Evolutionary conservation across 1,140 invertebrate genomes (phyloP).

Genomic region (Drosophila hydei): DNA sequence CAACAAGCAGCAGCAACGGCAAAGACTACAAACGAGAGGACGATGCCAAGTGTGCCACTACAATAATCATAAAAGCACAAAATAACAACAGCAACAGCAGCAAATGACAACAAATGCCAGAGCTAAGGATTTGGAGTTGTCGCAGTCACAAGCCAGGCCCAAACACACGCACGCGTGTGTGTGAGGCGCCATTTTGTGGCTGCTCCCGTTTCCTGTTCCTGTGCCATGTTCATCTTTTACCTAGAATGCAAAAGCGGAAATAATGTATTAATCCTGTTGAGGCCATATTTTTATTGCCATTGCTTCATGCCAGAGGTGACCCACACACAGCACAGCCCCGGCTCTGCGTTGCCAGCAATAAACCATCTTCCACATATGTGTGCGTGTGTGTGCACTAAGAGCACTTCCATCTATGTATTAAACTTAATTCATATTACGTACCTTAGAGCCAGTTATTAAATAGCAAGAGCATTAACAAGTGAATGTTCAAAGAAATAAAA

Average conservation of each 20-base stretch:
- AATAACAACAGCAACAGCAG: conserved; percentile 59
- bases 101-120: conserved; percentile 47
- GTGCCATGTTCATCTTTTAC: conserved; percentile 1
- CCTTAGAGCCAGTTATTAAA: background rate
- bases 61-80: conserved; percentile 81
- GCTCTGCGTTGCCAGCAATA: background rate
- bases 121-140: conserved; percentile 52
- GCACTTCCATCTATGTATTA: conserved; percentile 31
- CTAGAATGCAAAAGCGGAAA: conserved; percentile 60
- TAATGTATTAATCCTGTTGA: conserved; percentile 83
- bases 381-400: conserved; percentile 32
- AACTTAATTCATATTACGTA: conserved; percentile 23
- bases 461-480: too few species aligned
- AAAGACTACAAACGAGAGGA: conserved; percentile 26
- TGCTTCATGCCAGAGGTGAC: conserved; percentile 36
- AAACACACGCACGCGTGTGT: conserved; percentile 23
- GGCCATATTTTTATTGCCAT: conserved; percentile 83
- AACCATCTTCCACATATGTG: background rate
- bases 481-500: background rate
- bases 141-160: conserved; percentile 36
- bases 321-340: background rate
- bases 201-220: conserved; percentile 18
- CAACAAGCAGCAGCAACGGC: background rate
- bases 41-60: conserved; percentile 61
- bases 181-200: conserved; percentile 31